Evolutionary conservation across 1,140 invertebrate genomes (phyloP).

Genomic region (Nomia melanderi): DNA sequence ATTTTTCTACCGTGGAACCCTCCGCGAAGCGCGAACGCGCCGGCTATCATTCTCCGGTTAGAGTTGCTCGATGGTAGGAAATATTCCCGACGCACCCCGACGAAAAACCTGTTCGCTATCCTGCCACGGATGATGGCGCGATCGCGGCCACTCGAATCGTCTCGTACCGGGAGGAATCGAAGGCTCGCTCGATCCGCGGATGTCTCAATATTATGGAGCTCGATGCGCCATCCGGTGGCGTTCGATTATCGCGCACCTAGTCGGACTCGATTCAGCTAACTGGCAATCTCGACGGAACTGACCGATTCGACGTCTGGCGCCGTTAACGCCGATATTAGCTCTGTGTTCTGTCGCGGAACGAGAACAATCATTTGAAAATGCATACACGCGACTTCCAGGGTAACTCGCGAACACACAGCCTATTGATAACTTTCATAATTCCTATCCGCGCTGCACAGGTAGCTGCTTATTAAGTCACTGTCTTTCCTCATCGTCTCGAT

Average conservation of each 20-base stretch:
- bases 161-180: conserved; percentile 16
- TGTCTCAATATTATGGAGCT: conserved; percentile 38
- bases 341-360: no score
- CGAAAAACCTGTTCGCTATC: conserved; percentile 32
- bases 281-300: no score
- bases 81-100: conserved; percentile 4
- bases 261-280: conserved; percentile 3
- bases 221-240: background rate
- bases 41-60: conserved; percentile 4
- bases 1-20: background rate
- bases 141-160: conserved; percentile 19
- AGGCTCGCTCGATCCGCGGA: background rate
- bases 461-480: no score
- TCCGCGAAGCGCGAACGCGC: background rate
- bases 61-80: conserved; percentile 20
- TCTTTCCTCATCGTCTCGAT: no score
- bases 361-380: no score
- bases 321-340: no score
- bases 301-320: conserved; percentile 1
- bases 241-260: conserved; percentile 35
- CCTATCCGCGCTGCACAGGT: no score
- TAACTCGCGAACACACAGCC: no score
- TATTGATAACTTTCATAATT: no score
- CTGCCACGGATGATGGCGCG: background rate
- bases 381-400: no score